phyloP scores from a whole-genome alignment of 2,888 invertebrate genomes.

The Tetragonula carbonaria region DNA sequence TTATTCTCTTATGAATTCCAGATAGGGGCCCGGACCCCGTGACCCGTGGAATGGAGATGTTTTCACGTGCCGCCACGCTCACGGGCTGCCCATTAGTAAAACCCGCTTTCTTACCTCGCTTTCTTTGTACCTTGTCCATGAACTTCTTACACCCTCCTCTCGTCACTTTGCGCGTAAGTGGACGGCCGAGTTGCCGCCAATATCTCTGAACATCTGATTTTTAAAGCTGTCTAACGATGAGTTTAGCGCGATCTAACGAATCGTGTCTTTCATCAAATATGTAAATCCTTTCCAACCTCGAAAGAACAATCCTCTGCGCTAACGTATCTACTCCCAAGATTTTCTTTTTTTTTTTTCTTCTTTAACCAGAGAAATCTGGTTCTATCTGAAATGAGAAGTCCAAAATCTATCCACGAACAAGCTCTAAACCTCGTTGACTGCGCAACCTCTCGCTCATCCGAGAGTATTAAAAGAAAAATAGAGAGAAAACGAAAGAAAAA shows the following conservation, averaged over 20 bases:
- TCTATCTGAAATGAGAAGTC: not conserved
- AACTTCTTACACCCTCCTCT: not conserved
- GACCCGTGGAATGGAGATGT: slow-evolving; percentile 78
- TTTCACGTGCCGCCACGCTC: slow-evolving; percentile 70
- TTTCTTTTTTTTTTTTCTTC: not conserved
- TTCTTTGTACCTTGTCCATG: slow-evolving; percentile 56
- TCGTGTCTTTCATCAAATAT: not conserved
- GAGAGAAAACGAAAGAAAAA: not conserved
- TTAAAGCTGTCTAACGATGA: not conserved
- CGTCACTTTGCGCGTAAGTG: too few relatives aligned
- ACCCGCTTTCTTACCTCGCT: slow-evolving; percentile 60
- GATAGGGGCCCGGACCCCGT: slow-evolving; percentile 62
- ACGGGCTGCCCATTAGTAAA: slow-evolving; percentile 72
- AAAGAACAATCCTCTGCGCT: not conserved
- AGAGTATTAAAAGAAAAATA: too few relatives aligned
- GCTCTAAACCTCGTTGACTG: not conserved
- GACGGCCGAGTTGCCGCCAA: too few relatives aligned
- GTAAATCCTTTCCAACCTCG: not conserved
- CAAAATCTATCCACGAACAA: not conserved
- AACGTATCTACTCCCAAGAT: not conserved
- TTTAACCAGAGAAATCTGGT: too few relatives aligned
- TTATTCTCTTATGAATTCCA: slow-evolving; percentile 82
- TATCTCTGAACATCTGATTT: not conserved
- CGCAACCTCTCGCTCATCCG: not conserved
- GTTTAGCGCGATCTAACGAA: accelerated